Evolutionary conservation across 2,797 vertebrate species (phyloP), one percentile per base, ranked within the genome.

Genomic region (Darevskia mixta): DNA sequence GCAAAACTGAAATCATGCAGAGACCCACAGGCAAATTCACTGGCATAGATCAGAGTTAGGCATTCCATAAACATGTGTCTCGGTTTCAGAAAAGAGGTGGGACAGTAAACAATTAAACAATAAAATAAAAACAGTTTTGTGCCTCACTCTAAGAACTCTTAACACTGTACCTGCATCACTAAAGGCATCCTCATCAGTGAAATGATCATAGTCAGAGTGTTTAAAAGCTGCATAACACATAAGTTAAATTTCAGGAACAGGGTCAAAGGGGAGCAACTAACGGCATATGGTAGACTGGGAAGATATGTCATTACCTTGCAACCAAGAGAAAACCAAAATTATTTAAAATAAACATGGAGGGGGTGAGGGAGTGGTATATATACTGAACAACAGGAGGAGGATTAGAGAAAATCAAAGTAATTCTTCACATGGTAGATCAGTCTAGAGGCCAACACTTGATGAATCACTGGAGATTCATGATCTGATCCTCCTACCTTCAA

Each of bases 101-200:
- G 32, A 92, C 76, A 91, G 71, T 32, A 64, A 82, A 0, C 0
- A 89, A 82, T 90, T 84, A 94, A 93, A 81, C 18, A 81, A 35
- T 85, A 91, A 85, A 83, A 78, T 73, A 93, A 4, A 79, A 87
- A 91, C 89, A 35, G 25, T 72, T 90, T 83, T 29, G 71, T 66
- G 45, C 88, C 94, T 94, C 95, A 97, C 94, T 95, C 92, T 94
- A 95, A 0, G n/a, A 92, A 45, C n/a, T 90, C 82, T 90, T 93
- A 95, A 90, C 88, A 92, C 38, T 83, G 94, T 98, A 98, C 98
- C 98, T 97, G 97, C 97, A 79, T 96, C 94, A 87, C 97, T 98
- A 95, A 96, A 95, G 8, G 93, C 92, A 94, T 98, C 97, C 87
- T 95, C 97, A 79, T 98, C 98, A 91, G 97, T 97, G 96, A 98